Conservation (phyloP, 2,888 invertebrate species). For the Lobophora halterata region DNA sequence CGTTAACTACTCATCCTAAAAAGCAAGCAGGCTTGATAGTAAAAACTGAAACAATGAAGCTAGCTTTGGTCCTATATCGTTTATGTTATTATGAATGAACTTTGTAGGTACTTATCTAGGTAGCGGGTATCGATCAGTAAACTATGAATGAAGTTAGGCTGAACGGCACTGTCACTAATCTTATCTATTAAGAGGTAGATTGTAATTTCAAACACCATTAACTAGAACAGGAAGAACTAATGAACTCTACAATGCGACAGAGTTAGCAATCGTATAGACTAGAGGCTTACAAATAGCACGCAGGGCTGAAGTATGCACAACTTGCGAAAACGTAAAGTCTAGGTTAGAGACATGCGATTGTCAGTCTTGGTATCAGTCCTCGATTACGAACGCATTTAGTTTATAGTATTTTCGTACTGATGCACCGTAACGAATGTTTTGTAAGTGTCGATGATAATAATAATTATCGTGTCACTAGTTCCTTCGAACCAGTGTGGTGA, state of each 20-base stretch:
- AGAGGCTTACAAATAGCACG: conserved; percentile 64
- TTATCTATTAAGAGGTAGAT: conserved; percentile 78
- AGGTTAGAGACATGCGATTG: conserved; percentile 69
- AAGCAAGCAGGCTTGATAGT: conserved; percentile 23
- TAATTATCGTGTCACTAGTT: too few relatives aligned
- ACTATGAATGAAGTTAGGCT: conserved; percentile 5
- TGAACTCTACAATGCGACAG: conserved; percentile 51
- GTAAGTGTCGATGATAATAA: conserved; percentile 31
- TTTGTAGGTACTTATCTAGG: conserved; percentile 26
- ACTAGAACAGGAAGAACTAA: conserved; percentile 60
- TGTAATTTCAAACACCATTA: conserved; percentile 71
- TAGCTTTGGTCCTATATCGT: conserved; percentile 58
- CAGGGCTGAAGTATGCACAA: conserved; percentile 56
- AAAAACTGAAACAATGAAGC: conserved; percentile 33
- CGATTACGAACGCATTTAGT: conserved; percentile 73
- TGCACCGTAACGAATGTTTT: conserved; percentile 63
- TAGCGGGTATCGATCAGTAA: conserved; percentile 5
- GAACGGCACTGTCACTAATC: conserved; percentile 37
- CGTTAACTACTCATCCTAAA: too few relatives aligned
- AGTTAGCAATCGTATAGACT: conserved; percentile 52
- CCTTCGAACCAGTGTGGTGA: too few relatives aligned
- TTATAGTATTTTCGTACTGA: conserved; percentile 77
- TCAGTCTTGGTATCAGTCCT: conserved; percentile 79
- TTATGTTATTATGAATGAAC: conserved; percentile 4
- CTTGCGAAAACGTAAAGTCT: conserved; percentile 62